Evolutionary conservation across 2,113 vertebrate genomes (phyloP).

Genomic region (Myotis lucifugus): DNA sequence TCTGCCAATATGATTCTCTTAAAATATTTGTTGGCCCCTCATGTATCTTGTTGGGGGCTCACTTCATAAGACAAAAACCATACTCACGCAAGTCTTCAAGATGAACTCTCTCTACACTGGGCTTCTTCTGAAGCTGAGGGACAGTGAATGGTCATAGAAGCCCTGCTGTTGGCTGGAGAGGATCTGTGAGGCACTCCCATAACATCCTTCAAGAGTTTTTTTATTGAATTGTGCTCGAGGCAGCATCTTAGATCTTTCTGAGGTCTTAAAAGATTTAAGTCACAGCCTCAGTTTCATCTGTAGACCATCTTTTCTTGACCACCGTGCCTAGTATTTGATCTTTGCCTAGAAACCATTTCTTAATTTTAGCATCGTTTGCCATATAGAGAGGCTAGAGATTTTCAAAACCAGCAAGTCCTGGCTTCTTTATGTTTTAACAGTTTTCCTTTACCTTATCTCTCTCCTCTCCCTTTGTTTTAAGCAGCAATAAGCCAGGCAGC

Average conservation of each 20-base stretch:
- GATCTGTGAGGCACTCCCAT: fast-evolving
- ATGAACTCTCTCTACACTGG: not conserved
- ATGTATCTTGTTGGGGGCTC: not conserved
- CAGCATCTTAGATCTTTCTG: not conserved
- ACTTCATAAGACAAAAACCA: not conserved
- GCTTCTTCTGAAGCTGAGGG: not conserved
- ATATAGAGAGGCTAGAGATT: not conserved
- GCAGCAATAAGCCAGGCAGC: not conserved
- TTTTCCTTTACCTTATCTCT: not conserved
- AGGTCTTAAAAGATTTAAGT: not conserved
- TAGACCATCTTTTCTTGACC: not conserved
- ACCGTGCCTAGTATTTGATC: not conserved
- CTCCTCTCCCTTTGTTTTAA: not conserved
- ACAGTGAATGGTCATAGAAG: not conserved
- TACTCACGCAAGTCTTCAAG: not conserved
- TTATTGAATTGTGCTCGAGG: not conserved
- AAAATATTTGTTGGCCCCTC: not conserved
- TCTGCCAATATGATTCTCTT: not conserved
- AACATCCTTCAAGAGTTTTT: not conserved
- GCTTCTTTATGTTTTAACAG: not conserved
- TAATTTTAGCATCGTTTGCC: not conserved
- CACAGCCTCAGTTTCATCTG: not conserved
- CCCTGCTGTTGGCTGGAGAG: not conserved
- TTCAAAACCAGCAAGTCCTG: not conserved
- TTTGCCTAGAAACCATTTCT: not conserved